Percentiles rank a stretch among this genome's conserved stretches.
Conservation (phyloP, 2,113 vertebrate genomes). For the Brachypodius melanocephalos region DNA sequence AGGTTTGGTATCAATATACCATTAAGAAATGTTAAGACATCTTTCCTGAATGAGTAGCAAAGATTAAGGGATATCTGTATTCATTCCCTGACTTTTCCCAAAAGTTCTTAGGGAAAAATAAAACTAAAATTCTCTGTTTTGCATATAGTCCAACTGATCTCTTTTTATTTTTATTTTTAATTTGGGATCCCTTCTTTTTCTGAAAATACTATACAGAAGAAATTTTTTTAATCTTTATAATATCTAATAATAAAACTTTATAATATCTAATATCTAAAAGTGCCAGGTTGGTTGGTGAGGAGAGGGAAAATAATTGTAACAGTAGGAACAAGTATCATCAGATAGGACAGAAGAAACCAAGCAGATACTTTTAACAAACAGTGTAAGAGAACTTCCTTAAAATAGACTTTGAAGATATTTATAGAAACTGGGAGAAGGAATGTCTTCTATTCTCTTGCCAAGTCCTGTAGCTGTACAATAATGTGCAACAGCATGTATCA, state of each 20-base stretch:
- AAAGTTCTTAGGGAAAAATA: not conserved
- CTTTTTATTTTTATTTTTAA: not conserved
- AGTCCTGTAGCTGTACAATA: not conserved
- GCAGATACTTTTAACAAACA: not conserved
- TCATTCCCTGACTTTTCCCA: not conserved
- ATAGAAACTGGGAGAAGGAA: slow-evolving; percentile 22
- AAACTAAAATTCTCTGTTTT: not conserved
- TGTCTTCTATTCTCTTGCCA: slow-evolving; percentile 44
- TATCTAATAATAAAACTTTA: too few species aligned
- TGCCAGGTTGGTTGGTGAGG: not conserved
- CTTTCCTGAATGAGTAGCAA: not conserved
- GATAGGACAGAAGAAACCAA: not conserved
- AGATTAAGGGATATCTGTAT: not conserved
- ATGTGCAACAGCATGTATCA: not conserved
- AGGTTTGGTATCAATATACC: not conserved
- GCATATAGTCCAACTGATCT: not conserved
- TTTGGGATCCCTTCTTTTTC: not conserved
- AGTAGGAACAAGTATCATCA: not conserved
- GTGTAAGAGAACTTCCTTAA: slow-evolving; percentile 16
- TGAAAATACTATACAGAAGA: not conserved
- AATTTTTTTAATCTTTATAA: not conserved
- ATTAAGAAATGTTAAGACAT: not conserved
- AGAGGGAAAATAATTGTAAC: not conserved
- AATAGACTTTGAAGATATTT: slow-evolving; percentile 33
- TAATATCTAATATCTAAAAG: not conserved